A percentile compares a stretch with the other conserved stretches of the same genome.
phyloP scores from a whole-genome alignment of 2,797 vertebrate genomes.

The Manis pentadactyla region DNA sequence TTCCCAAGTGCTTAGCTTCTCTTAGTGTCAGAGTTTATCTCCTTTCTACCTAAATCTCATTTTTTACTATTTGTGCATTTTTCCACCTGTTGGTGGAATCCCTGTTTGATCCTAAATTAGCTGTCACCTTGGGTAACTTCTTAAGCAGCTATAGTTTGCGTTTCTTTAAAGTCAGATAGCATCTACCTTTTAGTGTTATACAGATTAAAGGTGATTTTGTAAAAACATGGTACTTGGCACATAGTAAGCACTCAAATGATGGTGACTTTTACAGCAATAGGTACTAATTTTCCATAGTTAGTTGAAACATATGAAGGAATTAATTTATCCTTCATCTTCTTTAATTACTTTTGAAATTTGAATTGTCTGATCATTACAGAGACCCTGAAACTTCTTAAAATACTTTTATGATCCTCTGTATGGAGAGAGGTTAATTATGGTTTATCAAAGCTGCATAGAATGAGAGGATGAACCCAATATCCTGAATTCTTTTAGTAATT shows the following conservation, averaged over 20 bases:
- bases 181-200: background rate
- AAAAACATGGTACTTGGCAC: background rate
- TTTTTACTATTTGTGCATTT: background rate
- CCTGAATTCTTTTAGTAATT: background rate
- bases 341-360: background rate
- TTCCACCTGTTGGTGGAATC: background rate
- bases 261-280: conserved; percentile 9
- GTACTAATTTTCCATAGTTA: background rate
- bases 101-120: background rate
- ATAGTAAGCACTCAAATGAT: background rate
- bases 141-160: background rate
- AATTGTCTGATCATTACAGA: conserved; percentile 29
- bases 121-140: background rate
- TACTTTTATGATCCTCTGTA: background rate
- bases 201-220: conserved; percentile 37
- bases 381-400: background rate
- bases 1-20: background rate
- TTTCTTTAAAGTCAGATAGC: conserved; percentile 15
- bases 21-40: background rate
- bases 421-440: conserved; percentile 26
- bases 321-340: background rate
- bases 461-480: background rate
- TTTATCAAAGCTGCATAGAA: background rate
- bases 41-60: background rate
- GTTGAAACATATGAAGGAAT: background rate